Evolutionary conservation across 2,113 vertebrate species (phyloP).

Genomic region (Cyprinus carpio): DNA sequence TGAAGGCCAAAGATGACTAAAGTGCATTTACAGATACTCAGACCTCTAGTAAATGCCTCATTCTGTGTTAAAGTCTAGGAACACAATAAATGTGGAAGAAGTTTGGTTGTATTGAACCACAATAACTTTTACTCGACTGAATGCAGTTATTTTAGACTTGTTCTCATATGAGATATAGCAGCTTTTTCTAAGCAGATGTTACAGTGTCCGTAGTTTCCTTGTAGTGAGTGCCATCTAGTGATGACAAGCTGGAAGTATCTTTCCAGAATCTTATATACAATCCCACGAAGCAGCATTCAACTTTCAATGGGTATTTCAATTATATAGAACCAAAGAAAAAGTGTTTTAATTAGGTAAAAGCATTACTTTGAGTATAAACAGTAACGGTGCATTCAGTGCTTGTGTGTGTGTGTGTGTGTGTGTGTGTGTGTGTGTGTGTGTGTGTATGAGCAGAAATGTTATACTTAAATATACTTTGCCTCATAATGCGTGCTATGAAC

Average conservation of each 20-base stretch:
- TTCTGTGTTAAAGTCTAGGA: background rate
- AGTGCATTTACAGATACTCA: background rate
- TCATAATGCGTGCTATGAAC: too few species aligned
- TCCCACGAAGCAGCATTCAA: background rate
- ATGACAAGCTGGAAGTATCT: background rate
- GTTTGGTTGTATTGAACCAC: background rate
- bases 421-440: too few species aligned
- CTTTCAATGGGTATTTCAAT: background rate
- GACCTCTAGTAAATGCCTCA: background rate
- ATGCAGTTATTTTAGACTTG: background rate
- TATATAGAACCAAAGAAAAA: background rate
- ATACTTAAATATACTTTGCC: too few species aligned
- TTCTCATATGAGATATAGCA: background rate
- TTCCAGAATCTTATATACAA: background rate
- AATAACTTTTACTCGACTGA: background rate
- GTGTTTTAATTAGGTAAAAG: too few species aligned
- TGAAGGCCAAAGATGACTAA: background rate
- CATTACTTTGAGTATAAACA: too few species aligned
- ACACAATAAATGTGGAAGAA: background rate
- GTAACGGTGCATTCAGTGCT: too few species aligned
- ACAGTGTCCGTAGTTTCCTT: background rate
- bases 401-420: too few species aligned
- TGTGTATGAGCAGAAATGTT: too few species aligned
- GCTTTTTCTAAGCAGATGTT: background rate
- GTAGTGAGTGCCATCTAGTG: constrained; percentile 66